Percentiles rank a stretch among this genome's conserved stretches.
These are phyloP conservation scores for Drosophila biarmipes DNA, from an alignment of 1,140 invertebrate genomes.

Conservation along the genomic window DNA sequence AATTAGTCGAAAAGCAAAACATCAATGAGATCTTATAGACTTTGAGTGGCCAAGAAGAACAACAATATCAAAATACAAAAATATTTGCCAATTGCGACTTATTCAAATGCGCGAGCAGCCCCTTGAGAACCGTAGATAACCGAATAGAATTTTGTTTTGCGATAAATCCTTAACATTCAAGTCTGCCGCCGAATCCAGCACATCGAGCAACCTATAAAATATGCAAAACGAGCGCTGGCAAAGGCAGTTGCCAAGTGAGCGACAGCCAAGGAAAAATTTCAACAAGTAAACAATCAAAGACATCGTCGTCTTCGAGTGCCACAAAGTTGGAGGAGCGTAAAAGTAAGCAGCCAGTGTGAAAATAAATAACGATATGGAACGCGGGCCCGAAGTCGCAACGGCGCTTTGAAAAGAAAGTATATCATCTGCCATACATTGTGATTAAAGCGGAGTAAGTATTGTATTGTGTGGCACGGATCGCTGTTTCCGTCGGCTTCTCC, in stretches of 20 bases:
- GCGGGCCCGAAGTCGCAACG: background rate
- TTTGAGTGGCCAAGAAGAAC: background rate
- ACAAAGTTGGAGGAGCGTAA: slow-evolving; percentile 21
- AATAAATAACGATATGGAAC: slow-evolving; percentile 16
- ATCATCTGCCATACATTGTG: background rate
- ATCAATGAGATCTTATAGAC: background rate
- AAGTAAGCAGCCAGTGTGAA: slow-evolving; percentile 14
- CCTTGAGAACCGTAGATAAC: background rate
- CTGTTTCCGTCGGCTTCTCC: slow-evolving; percentile 15
- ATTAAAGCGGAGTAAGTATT: slow-evolving; percentile 13
- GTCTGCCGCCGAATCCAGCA: background rate
- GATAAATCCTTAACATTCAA: slow-evolving; percentile 22
- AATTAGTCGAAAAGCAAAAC: background rate
- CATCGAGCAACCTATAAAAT: slow-evolving; percentile 20
- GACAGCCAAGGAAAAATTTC: slow-evolving; percentile 20
- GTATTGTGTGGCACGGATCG: slow-evolving; percentile 10
- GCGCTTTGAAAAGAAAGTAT: slow-evolving; percentile 18
- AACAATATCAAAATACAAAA: background rate
- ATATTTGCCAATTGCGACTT: slow-evolving; percentile 6
- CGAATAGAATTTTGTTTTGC: background rate
- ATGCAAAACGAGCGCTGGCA: slow-evolving; percentile 10
- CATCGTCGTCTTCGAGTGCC: slow-evolving; percentile 30
- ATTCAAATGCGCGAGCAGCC: background rate
- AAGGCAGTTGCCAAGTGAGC: slow-evolving; percentile 26
- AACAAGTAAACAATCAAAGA: slow-evolving; percentile 26